phyloP scores from a whole-genome alignment of 2,113 vertebrate species.

The Antennarius striatus region DNA sequence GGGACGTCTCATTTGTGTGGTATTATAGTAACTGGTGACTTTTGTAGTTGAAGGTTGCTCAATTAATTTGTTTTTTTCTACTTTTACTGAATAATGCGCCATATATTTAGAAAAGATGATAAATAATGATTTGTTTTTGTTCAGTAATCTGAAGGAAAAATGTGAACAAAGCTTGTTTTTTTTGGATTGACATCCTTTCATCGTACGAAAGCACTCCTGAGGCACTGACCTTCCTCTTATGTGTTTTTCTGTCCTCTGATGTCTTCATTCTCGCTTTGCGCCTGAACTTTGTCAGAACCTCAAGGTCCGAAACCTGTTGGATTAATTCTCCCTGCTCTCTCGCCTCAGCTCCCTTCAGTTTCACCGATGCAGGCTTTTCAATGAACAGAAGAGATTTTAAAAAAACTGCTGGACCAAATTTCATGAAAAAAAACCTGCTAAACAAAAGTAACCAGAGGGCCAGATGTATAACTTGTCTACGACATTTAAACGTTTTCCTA shows the following conservation, averaged over 20 bases:
- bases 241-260: not conserved
- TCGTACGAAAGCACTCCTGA: not conserved
- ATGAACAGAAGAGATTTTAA: conserved; percentile 20
- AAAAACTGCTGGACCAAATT: not conserved
- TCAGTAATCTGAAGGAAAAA: not conserved
- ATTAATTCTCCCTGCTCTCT: conserved; percentile 14
- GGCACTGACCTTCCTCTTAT: not conserved
- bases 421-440: not conserved
- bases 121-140: not conserved
- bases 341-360: conserved; percentile 3
- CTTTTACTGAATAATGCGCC: not conserved
- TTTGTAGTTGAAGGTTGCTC: too few species aligned
- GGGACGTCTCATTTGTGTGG: too few species aligned
- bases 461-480: not conserved
- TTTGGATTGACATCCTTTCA: not conserved
- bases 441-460: not conserved
- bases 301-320: conserved; percentile 11
- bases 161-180: not conserved
- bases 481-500: not conserved
- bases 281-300: conserved; percentile 27
- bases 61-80: not conserved
- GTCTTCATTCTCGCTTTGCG: conserved; percentile 8
- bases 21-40: too few species aligned
- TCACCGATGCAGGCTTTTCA: conserved; percentile 26
- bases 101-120: not conserved